phyloP scores from a whole-genome alignment of 1,140 invertebrate species.

The Lanistes nyassanus region DNA sequence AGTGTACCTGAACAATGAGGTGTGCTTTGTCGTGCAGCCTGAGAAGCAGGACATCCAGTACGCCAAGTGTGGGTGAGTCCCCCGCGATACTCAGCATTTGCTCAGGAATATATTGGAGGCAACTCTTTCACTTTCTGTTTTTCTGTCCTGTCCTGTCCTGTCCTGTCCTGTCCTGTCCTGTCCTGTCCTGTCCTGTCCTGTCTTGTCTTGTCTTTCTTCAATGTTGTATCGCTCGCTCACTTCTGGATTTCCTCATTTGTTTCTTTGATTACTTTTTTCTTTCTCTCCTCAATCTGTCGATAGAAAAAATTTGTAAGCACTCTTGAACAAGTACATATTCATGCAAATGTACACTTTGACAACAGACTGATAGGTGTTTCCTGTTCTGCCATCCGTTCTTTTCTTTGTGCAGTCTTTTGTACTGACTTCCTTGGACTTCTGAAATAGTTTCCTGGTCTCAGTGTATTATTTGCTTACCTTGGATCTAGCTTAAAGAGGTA shows the following conservation, averaged over 20 bases:
- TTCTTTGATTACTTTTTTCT: background rate
- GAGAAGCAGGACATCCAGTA: slow-evolving; percentile 23
- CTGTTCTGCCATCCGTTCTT: background rate
- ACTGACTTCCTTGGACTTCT: no score
- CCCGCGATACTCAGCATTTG: no score
- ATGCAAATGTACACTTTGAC: no score
- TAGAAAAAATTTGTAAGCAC: no score
- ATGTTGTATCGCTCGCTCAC: background rate
- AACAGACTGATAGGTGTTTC: no score
- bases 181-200: background rate
- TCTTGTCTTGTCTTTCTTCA: background rate
- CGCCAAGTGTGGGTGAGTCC: slow-evolving; percentile 18
- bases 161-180: background rate
- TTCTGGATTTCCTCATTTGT: no score
- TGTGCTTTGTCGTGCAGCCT: slow-evolving; percentile 21
- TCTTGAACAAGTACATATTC: no score
- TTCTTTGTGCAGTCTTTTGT: slow-evolving; percentile 6
- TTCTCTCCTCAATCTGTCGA: background rate
- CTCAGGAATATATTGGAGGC: no score
- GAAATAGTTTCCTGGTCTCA: no score
- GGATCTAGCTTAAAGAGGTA: no score
- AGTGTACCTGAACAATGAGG: slow-evolving; percentile 9
- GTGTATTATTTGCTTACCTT: no score
- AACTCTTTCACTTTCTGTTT: background rate
- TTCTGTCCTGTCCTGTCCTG: background rate